phyloP scores from a whole-genome alignment of 2,113 vertebrate species.

The Oncorhynchus mykiss region DNA sequence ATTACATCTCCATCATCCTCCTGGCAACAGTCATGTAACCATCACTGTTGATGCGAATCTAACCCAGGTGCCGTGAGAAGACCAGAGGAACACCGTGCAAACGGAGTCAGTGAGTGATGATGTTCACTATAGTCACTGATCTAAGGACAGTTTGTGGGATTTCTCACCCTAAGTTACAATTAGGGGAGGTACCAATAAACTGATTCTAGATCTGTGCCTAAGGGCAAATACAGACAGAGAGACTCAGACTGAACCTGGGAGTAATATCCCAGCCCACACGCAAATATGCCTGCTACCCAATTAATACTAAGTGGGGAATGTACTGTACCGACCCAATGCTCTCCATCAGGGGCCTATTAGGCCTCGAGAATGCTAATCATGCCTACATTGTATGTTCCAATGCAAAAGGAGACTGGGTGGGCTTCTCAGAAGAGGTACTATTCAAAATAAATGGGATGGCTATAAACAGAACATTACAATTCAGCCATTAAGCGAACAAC shows the following conservation, averaged over 20 bases:
- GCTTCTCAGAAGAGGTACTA: conserved; percentile 1
- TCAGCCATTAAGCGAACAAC: not conserved
- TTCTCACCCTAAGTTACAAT: not conserved
- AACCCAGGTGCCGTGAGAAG: conserved; percentile 59
- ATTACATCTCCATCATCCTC: conserved; percentile 61
- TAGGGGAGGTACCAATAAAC: conserved; percentile 11
- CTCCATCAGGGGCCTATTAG: conserved; percentile 31
- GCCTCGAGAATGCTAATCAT: conserved; percentile 43
- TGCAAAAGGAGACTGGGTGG: conserved; percentile 22
- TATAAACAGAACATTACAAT: conserved; percentile 3
- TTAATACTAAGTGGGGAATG: conserved; percentile 50
- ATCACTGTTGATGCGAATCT: conserved; percentile 64
- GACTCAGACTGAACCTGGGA: conserved; percentile 54
- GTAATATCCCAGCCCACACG: conserved; percentile 62
- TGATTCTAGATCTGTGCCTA: conserved; percentile 32
- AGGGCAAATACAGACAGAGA: conserved; percentile 30
- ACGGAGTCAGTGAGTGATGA: conserved; percentile 18
- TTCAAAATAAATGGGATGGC: not conserved
- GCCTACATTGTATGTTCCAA: conserved; percentile 29
- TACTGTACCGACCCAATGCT: conserved; percentile 30
- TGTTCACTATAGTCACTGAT: not conserved
- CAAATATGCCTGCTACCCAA: conserved; percentile 44
- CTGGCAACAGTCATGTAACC: conserved; percentile 51
- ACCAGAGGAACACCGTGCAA: conserved; percentile 31
- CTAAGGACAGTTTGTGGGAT: not conserved